phyloP scores from a whole-genome alignment of 2,113 vertebrate genomes.

The Platysteira castanea region DNA sequence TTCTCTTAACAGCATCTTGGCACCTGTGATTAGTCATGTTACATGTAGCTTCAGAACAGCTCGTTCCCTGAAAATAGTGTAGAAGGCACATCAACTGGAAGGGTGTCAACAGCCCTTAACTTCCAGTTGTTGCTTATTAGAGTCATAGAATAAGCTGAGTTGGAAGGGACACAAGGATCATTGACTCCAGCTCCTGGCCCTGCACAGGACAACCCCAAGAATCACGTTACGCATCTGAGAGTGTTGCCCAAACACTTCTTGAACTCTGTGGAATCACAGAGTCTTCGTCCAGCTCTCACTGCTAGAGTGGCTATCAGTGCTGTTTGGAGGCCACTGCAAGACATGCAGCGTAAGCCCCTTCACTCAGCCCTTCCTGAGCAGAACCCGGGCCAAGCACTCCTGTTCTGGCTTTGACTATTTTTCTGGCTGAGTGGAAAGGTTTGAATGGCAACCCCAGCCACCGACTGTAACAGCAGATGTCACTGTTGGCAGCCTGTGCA shows the following conservation, averaged over 20 bases:
- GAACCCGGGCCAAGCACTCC: background rate
- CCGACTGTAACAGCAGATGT: background rate
- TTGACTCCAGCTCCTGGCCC: background rate
- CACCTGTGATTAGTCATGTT: background rate
- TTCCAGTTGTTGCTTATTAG: background rate
- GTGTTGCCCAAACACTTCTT: rapidly evolving
- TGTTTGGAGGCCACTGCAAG: background rate
- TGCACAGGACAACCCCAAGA: background rate
- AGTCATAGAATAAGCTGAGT: background rate
- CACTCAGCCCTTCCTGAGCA: background rate
- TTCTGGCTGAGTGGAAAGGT: background rate
- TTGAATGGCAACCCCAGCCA: background rate
- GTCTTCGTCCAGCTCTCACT: background rate
- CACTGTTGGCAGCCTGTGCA: background rate
- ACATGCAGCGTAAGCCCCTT: rapidly evolving
- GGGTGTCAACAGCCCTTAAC: background rate
- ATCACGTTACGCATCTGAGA: background rate
- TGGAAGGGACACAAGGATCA: background rate
- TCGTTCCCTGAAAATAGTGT: background rate
- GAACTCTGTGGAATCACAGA: background rate
- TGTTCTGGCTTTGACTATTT: background rate
- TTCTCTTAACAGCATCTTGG: background rate
- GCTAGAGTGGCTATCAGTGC: background rate
- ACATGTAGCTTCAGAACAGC: background rate
- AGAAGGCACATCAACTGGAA: background rate